phyloP scores from a whole-genome alignment of 2,113 vertebrate genomes.

The Circaetus cinerascens region DNA sequence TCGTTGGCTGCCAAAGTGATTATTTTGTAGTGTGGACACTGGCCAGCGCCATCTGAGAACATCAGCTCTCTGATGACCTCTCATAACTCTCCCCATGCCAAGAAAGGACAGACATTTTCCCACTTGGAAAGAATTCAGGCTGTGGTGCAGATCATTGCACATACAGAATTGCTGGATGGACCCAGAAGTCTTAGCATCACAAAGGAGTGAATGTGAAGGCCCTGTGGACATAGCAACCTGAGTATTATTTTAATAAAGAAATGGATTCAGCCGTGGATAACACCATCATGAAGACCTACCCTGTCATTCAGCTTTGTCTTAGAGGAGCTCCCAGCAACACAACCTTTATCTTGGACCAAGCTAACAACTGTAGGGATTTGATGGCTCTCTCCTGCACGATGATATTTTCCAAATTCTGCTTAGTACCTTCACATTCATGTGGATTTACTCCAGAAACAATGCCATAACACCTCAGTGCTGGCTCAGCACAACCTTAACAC shows the following conservation, averaged over 20 bases:
- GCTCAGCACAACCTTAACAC: neutral
- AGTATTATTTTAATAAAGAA: neutral
- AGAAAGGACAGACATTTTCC: neutral
- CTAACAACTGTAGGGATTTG: neutral
- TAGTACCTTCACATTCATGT: neutral
- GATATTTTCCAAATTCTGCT: neutral
- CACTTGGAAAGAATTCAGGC: neutral
- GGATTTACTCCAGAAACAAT: neutral
- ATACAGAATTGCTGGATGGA: neutral
- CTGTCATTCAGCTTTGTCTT: neutral
- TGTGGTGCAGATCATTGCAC: neutral
- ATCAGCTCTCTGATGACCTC: neutral
- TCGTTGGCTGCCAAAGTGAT: neutral
- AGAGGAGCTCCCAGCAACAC: neutral
- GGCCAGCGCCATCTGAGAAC: neutral
- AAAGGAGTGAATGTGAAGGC: neutral
- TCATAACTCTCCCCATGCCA: neutral
- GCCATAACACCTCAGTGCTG: neutral
- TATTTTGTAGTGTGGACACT: neutral
- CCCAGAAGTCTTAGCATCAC: neutral
- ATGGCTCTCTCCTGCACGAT: neutral
- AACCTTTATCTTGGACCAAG: neutral
- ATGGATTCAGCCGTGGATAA: neutral
- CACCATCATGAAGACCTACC: neutral
- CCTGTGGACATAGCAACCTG: neutral